Base-by-base conservation (phyloP, 2,888 invertebrate species). In the Lymantria monacha region DNA sequence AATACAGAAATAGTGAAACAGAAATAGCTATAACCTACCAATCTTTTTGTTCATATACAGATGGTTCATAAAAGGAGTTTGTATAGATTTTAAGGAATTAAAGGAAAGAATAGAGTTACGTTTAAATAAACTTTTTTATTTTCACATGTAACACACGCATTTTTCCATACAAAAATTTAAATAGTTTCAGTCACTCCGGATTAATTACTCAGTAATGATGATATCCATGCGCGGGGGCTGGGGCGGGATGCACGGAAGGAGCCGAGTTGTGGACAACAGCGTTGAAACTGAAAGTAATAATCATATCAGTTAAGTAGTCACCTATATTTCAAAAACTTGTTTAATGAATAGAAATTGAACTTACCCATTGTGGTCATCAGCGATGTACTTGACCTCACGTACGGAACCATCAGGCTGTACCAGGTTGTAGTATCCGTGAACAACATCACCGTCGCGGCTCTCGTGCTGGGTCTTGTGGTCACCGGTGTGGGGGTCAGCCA, bases 401-500 rank as follows among this genome's bases (percentile, higher is more conserved):
- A 89, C 72, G 55, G 91, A 86, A 57, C 92, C 92, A 61, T 92
- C 92, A 48, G 92, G 89, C 69, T 92, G 92, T 47, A 88, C 76
- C 52, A 92, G 76, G 1, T 88, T 84, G 82, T 92, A 92, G 69
- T 89, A 77, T 30, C 92, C 92, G 64, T 86, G 88, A 42, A 86
- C 86, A 13, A 82, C 77, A 46, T 86, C 86, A 9, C 86, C 86
- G 45, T 87, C 82, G 48, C 86, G 81, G 68, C 70, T 74, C 70
- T 87, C 86, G 62, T 79, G 84, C 55, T 85, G 93, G 67, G 88
- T 85, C 85, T 93, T 93, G 83, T 93, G 92, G 85, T 93, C 93
- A 36, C 93, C 93, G 64, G 93, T 93, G 75, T 93, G 93, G 8
- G 91, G 92, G 74, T 93, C 93, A 51, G 93, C 91, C 52, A 93